Evolutionary conservation across 2,888 invertebrate genomes (phyloP).

Genomic region (Lithophane socia): DNA sequence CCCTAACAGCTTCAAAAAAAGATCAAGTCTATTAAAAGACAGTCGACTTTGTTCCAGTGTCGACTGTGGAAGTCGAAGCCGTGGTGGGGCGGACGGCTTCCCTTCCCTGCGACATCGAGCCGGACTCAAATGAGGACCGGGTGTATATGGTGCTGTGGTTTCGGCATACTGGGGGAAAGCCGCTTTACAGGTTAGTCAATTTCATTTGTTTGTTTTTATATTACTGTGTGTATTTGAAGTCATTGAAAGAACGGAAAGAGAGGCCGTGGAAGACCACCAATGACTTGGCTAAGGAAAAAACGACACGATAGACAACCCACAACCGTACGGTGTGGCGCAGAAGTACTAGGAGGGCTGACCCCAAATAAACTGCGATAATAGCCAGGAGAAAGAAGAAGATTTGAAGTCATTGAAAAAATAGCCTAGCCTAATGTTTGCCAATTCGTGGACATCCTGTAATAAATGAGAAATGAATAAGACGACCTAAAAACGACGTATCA

Average conservation of each 20-base stretch:
- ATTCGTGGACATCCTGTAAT: not conserved
- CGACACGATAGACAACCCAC: too few relatives aligned
- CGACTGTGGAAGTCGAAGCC: constrained; percentile 92
- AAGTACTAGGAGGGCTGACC: too few relatives aligned
- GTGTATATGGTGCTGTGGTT: constrained; percentile 98
- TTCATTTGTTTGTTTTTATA: not conserved
- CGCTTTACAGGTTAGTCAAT: constrained; percentile 95
- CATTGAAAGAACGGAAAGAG: too few relatives aligned
- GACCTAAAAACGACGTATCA: not conserved
- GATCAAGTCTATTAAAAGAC: constrained; percentile 64
- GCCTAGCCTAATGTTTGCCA: not conserved
- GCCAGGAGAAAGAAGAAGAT: too few relatives aligned
- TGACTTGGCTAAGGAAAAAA: too few relatives aligned
- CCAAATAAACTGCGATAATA: too few relatives aligned
- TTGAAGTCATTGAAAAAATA: not conserved
- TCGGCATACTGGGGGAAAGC: constrained; percentile 95
- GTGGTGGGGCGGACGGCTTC: constrained; percentile 95
- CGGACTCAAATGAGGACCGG: constrained; percentile 94
- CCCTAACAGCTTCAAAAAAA: constrained; percentile 30
- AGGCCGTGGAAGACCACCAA: too few relatives aligned
- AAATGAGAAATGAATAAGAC: not conserved
- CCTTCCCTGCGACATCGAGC: constrained; percentile 97
- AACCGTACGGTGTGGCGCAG: too few relatives aligned
- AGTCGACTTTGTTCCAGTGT: constrained; percentile 89
- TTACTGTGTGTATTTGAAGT: not conserved